Conservation (phyloP, 2,113 vertebrate species). For the Arizona elegans region DNA sequence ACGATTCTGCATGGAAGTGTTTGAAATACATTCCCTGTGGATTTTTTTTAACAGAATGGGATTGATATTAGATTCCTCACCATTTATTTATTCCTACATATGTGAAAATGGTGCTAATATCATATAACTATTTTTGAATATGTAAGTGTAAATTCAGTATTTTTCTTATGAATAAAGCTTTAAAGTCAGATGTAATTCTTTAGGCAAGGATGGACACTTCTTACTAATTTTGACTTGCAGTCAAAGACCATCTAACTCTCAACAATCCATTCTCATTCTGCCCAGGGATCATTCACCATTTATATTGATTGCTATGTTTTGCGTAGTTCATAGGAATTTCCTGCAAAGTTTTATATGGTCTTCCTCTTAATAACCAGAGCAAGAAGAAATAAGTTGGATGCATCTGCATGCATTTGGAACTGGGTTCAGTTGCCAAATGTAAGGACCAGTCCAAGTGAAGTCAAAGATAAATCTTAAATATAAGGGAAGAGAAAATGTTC, state of each 20-base stretch:
- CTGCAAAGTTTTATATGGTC: not conserved
- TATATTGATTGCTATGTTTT: not conserved
- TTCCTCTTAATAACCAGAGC: not conserved
- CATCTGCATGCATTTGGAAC: not conserved
- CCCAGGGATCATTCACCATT: not conserved
- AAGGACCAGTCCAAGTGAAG: not conserved
- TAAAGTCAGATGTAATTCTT: not conserved
- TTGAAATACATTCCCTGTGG: slow-evolving; percentile 55
- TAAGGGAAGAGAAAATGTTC: not conserved
- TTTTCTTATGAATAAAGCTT: not conserved
- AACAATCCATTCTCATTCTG: not conserved
- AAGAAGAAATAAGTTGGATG: not conserved
- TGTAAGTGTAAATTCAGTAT: not conserved
- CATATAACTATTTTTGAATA: slow-evolving; percentile 2
- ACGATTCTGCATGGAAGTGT: slow-evolving; percentile 44
- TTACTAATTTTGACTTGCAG: not conserved
- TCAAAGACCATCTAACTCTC: not conserved
- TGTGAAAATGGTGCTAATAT: slow-evolving; percentile 45
- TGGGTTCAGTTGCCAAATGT: not conserved
- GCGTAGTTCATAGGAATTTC: not conserved
- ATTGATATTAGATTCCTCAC: slow-evolving; percentile 54
- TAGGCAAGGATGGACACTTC: not conserved
- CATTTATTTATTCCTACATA: slow-evolving; percentile 47
- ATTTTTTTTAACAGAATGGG: slow-evolving; percentile 32
- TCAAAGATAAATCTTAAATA: not conserved